These are phyloP conservation scores for Labeo catla DNA, from an alignment of 2,113 vertebrate species.

Conservation along the genomic window DNA sequence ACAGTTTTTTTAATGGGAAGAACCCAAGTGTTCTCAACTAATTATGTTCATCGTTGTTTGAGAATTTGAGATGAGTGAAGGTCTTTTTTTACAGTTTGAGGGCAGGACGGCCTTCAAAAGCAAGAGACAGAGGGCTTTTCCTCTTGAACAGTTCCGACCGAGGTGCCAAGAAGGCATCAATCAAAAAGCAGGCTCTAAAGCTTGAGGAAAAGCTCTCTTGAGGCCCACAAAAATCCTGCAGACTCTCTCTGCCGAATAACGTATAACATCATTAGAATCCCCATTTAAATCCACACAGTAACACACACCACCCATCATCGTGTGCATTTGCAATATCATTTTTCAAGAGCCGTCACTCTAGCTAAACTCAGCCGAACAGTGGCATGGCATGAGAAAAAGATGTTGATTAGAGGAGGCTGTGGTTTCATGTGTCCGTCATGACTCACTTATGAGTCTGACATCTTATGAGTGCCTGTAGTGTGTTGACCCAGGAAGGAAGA, in stretches of 20 bases:
- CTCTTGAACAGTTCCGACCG: conserved; percentile 4
- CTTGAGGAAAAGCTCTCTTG: conserved; percentile 36
- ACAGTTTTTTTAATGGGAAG: background rate
- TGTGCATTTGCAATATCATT: background rate
- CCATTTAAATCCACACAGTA: conserved; percentile 7
- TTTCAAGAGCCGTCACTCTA: conserved; percentile 1
- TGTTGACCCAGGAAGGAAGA: conserved; percentile 52
- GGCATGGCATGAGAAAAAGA: background rate
- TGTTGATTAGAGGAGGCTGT: conserved; percentile 24
- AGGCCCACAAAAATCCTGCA: conserved; percentile 13
- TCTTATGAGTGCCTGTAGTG: background rate
- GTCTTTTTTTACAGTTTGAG: background rate
- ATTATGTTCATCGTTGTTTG: background rate
- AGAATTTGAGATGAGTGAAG: background rate
- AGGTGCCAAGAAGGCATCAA: conserved; percentile 47
- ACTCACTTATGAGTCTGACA: conserved; percentile 18
- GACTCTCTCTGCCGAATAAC: conserved; percentile 40
- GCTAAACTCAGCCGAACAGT: background rate
- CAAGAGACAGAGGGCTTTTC: conserved; percentile 20
- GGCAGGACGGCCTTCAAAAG: background rate
- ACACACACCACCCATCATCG: conserved; percentile 6
- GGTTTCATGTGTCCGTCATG: conserved; percentile 11
- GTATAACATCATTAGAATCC: conserved; percentile 36
- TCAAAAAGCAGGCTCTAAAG: conserved; percentile 15
- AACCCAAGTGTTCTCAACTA: background rate